Conservation (phyloP, 2,113 vertebrate species). For the Cyphomyrus plagiostoma region DNA sequence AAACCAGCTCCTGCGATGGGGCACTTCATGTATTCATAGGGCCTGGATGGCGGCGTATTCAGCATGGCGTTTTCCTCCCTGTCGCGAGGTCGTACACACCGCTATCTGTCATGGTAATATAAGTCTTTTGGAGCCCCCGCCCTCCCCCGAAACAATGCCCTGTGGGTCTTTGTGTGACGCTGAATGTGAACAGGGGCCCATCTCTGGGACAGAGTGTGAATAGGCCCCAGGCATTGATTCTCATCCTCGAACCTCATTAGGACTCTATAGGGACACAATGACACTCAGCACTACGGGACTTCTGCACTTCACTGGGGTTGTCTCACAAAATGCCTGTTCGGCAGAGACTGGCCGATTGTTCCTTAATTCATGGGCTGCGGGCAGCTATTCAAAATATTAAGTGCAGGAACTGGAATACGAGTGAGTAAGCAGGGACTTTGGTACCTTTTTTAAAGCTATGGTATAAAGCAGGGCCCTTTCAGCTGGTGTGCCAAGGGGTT, state of each 20-base stretch:
- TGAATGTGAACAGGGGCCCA: slow-evolving; percentile 80
- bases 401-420: slow-evolving; percentile 64
- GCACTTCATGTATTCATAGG: not conserved
- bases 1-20: not conserved
- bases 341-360: slow-evolving; percentile 76
- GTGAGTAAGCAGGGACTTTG: slow-evolving; percentile 58
- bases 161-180: slow-evolving; percentile 79
- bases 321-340: slow-evolving; percentile 85
- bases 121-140: not conserved
- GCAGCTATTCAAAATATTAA: slow-evolving; percentile 67
- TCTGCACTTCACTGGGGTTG: slow-evolving; percentile 77
- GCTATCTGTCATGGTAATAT: slow-evolving; percentile 78
- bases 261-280: slow-evolving; percentile 94
- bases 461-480: slow-evolving; percentile 48
- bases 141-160: slow-evolving; percentile 69
- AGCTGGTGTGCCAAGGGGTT: slow-evolving; percentile 52
- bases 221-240: slow-evolving; percentile 77
- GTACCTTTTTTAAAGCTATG: slow-evolving; percentile 59
- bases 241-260: slow-evolving; percentile 93
- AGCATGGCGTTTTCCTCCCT: slow-evolving; percentile 34
- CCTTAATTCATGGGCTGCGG: slow-evolving; percentile 65
- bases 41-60: not conserved
- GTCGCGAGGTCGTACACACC: slow-evolving; percentile 69
- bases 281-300: slow-evolving; percentile 83
- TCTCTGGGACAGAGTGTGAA: slow-evolving; percentile 87